Conservation (phyloP, 53 echinoderm and acorn worm genomes). For the Mesocentrotus franciscanus region DNA sequence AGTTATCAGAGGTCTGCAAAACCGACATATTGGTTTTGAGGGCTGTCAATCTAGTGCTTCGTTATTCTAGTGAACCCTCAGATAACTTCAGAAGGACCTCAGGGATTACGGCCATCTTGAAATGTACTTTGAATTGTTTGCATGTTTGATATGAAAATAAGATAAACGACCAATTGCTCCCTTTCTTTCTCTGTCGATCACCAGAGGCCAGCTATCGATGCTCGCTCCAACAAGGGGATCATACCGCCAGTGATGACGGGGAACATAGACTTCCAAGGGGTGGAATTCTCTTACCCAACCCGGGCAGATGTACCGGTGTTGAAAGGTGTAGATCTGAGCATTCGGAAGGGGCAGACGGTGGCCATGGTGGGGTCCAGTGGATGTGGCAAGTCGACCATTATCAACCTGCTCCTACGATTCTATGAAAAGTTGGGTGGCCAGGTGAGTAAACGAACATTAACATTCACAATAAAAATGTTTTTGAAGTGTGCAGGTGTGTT, state of each 20-base stretch:
- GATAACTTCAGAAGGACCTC: too few relatives aligned
- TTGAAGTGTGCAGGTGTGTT: not conserved
- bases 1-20: too few relatives aligned
- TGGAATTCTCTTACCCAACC: conserved; percentile 69
- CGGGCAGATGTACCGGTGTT: conserved; percentile 70
- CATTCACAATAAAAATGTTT: not conserved
- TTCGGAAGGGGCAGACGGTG: conserved; percentile 68
- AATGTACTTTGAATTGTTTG: too few relatives aligned
- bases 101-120: too few relatives aligned
- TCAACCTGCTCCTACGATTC: conserved; percentile 72
- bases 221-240: conserved; percentile 42
- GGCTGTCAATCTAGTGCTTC: too few relatives aligned
- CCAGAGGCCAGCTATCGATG: conserved; percentile 60
- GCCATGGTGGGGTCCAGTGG: conserved; percentile 75
- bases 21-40: too few relatives aligned
- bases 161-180: not conserved
- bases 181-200: not conserved
- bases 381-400: conserved; percentile 74
- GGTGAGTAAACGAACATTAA: conserved; percentile 24
- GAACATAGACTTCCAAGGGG: conserved; percentile 66
- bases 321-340: conserved; percentile 52
- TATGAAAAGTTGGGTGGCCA: conserved; percentile 65
- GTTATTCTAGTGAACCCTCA: too few relatives aligned
- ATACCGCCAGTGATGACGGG: conserved; percentile 50
- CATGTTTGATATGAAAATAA: too few relatives aligned